Evolutionary conservation across 1,140 invertebrate genomes (phyloP).

Genomic region (Trialeurodes vaporariorum): DNA sequence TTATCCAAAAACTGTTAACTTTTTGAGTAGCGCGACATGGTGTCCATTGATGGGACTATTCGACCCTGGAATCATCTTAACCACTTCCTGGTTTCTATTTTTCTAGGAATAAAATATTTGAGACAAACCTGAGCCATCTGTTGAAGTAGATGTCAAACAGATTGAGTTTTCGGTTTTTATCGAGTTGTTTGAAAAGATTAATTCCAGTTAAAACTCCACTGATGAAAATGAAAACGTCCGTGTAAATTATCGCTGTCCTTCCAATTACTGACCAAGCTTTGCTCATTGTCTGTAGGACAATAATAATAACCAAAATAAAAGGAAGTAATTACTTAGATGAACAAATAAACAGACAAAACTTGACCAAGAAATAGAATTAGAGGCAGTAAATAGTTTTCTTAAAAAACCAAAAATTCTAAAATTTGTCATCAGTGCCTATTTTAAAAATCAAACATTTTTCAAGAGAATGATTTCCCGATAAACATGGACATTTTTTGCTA

Average conservation of each 20-base stretch:
- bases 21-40: no score
- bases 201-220: conserved; percentile 50
- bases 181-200: conserved; percentile 39
- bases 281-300: conserved; percentile 44
- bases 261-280: conserved; percentile 54
- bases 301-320: conserved; percentile 6
- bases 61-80: no score
- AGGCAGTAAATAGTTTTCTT: no score
- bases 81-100: background rate
- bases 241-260: conserved; percentile 57
- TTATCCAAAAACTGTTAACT: no score
- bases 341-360: background rate
- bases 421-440: no score
- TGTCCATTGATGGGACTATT: no score
- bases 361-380: no score
- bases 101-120: background rate
- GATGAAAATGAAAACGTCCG: conserved; percentile 59
- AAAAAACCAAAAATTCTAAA: no score
- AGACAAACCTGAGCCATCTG: conserved; percentile 15
- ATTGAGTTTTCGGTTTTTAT: conserved; percentile 5
- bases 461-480: no score
- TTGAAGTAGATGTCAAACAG: conserved; percentile 2
- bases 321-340: background rate
- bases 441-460: no score
- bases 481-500: no score